Evolutionary conservation across 1,140 invertebrate genomes (phyloP), one percentile per base, ranked within the genome.

Genomic region (Metaphire vulgaris): DNA sequence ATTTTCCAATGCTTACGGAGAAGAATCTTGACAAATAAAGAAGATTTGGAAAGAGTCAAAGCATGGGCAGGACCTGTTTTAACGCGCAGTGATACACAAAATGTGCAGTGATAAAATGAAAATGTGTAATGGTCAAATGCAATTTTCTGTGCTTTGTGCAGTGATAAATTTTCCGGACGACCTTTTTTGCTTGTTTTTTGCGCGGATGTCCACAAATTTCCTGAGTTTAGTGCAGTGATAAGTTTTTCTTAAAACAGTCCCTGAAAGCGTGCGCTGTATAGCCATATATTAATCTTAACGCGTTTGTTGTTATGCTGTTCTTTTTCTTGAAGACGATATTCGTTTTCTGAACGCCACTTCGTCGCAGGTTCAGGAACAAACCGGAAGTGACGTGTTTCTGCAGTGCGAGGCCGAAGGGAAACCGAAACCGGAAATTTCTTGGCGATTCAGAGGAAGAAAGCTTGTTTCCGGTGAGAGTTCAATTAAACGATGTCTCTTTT

Each of bases 341-440:
- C 0, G 67, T 29, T 30, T 29, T 68, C 31, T 68, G 26, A 12
- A 6, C 0, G 2, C 6, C 2, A 68, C 26, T 21, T 1, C 67
- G 31, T 29, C 67, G 16, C 28, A 15, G 0, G 67, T 68, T 30
- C 6, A 68, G 31, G 67, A 29, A 1, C 67, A 12, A 0, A 26
- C 26, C 1, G 69, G 69, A 1, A 29, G 16, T 33, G 31, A 29
- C 1, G 29, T 2, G 1, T 32, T 71, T 29, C n/a, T 71, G 0
- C n/a, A 16, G 1, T 71, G 69, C 21, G 26, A 71, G 32, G 69
- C 69, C 15, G 29, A 6, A 14, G 69, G 69, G 12, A 71, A 33
- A 14, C 69, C 69, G 33, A 26, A 31, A 33, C 69, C 69, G 28
- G 69, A 71, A 6, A 31, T 71, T 28, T 71, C 28, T n/a, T 71